Evolutionary conservation across 2,888 invertebrate species (phyloP), one percentile per base, ranked within the genome.

Genomic region (Crepidodera aurea): DNA sequence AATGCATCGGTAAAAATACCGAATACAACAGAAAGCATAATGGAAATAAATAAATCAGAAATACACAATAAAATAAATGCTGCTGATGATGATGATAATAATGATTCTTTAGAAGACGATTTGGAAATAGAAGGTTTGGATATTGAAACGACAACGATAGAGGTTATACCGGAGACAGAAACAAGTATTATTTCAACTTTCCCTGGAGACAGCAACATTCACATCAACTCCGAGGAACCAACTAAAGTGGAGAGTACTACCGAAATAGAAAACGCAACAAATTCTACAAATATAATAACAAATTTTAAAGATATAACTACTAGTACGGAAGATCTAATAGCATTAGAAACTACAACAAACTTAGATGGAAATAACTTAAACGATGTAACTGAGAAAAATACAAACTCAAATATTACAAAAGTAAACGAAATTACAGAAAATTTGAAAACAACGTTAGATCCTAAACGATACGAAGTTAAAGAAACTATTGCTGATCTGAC

Each of bases 261-360:
- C 8, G 12, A 40, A 16, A 10, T 16, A 16, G 40, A 16, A 37
- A 15, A 51, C 27, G 32, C 32, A 55, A 15, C 53, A 37, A 44
- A 50, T 15, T 55, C 44, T 27, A 51, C 22, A 29, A 63, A 57
- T 46, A 40, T 64, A 13, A 40, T 62, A 13, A 40, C 6, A n/a
- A 57, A 69, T 51, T 69, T 67, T 48, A 71, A 69, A 58, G 73
- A 74, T 29, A 56, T 72, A 7, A 64, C 60, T 42, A 69, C 75
- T 2, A 79, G 78, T 58, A 78, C 78, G 3, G 81, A 81, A 72
- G 80, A 80, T 67, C 71, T 81, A 27, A 69, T 81, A 27, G 80
- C 80, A 3, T 69, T 80, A 69, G 81, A 81, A 71, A 79, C 80
- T 0, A 81, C 80, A 2, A 81, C 79, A 0, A 74, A 71, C 34